Evolutionary conservation across 1,140 invertebrate genomes (phyloP).

Genomic region (Tetramorium parvispinum): DNA sequence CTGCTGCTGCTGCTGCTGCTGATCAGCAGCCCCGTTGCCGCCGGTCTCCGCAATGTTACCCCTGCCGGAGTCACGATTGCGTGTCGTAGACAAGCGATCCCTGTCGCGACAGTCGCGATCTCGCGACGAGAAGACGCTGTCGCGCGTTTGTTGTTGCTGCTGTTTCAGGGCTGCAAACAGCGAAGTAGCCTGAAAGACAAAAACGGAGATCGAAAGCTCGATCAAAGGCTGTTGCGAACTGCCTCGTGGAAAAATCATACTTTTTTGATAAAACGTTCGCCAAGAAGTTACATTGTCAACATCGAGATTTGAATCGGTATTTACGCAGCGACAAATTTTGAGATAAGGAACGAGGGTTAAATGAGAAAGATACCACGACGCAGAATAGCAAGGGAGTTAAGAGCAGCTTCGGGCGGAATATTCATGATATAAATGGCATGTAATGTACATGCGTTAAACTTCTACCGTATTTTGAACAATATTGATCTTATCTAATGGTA

Average conservation of each 20-base stretch:
- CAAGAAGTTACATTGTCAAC: too few species aligned
- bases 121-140: constrained; percentile 73
- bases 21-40: constrained; percentile 62
- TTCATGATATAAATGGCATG: constrained; percentile 77
- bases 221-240: constrained; percentile 74
- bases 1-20: constrained; percentile 78
- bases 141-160: constrained; percentile 85
- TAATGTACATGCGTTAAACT: constrained; percentile 78
- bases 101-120: constrained; percentile 78
- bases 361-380: neutral
- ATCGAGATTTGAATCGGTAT: too few species aligned
- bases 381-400: constrained; percentile 25
- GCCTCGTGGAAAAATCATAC: constrained; percentile 7
- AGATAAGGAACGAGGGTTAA: neutral
- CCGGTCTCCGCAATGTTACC: constrained; percentile 78
- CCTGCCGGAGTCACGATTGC: constrained; percentile 81
- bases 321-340: too few species aligned
- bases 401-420: constrained; percentile 67
- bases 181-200: constrained; percentile 86
- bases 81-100: constrained; percentile 65
- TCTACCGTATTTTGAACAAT: constrained; percentile 82
- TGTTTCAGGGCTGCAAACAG: constrained; percentile 88
- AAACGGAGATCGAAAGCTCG: constrained; percentile 73
- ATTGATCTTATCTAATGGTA: constrained; percentile 85
- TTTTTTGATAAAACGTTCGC: too few species aligned